Evolutionary conservation across 2,113 vertebrate genomes (phyloP).

Genomic region (Barbus barbus): DNA sequence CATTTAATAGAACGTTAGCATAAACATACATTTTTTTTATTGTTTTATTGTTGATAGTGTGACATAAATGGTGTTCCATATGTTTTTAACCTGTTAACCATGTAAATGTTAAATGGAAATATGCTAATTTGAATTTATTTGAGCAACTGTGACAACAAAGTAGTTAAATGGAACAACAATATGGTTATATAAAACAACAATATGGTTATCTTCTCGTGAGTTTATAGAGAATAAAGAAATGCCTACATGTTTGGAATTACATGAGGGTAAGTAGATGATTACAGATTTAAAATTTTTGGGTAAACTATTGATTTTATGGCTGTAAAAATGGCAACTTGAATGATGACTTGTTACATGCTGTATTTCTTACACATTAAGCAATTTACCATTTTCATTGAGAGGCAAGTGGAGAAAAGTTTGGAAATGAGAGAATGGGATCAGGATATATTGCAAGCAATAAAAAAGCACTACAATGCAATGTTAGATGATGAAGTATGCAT

Average conservation of each 20-base stretch:
- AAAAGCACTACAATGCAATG: neutral
- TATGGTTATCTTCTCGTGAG: too few relatives aligned
- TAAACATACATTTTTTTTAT: neutral
- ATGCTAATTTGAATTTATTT: neutral
- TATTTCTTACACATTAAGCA: too few relatives aligned
- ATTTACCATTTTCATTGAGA: too few relatives aligned
- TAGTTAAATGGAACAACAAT: too few relatives aligned
- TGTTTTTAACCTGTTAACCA: neutral
- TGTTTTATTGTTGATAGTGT: neutral
- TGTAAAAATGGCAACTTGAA: neutral
- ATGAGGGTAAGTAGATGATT: too few relatives aligned
- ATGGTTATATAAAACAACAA: too few relatives aligned
- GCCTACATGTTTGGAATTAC: too few relatives aligned
- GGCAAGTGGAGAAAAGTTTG: too few relatives aligned
- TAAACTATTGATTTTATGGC: neutral
- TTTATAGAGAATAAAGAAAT: too few relatives aligned
- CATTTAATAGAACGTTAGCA: neutral
- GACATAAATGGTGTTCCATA: too few relatives aligned
- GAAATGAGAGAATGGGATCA: too few relatives aligned
- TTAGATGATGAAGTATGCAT: neutral
- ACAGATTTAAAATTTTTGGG: neutral
- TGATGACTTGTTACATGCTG: neutral
- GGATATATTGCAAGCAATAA: too few relatives aligned
- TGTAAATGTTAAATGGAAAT: neutral
- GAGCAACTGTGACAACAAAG: neutral